A percentile compares a stretch with the other conserved stretches of the same genome.
phyloP scores from a whole-genome alignment of 2,113 vertebrate genomes.

The Tachysurus vachellii region DNA sequence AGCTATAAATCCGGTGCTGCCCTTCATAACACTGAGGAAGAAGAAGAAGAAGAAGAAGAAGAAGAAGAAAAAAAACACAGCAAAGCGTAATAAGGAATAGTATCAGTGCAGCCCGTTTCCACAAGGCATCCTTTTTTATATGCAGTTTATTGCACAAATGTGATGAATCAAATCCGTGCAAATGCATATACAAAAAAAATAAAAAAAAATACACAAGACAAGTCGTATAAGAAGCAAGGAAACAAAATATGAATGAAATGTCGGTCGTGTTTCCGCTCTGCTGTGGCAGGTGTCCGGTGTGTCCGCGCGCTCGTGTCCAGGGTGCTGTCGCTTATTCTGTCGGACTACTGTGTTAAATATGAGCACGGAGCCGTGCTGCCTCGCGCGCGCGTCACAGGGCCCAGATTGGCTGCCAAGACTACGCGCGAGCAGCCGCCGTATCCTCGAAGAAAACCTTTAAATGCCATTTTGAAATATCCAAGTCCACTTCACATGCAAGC shows the following conservation, averaged over 20 bases:
- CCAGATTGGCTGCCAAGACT: constrained; percentile 87
- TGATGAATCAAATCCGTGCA: constrained; percentile 10
- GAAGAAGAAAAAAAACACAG: background rate
- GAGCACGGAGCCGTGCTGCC: constrained; percentile 79
- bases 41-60: background rate
- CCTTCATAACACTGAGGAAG: background rate
- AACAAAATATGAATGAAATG: constrained; percentile 25
- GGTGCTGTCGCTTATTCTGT: constrained; percentile 64
- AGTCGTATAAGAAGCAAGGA: background rate
- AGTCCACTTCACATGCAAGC: constrained; percentile 65
- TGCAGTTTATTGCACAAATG: background rate
- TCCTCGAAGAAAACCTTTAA: constrained; percentile 69
- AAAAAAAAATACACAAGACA: background rate
- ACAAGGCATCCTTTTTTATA: background rate
- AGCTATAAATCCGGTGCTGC: constrained; percentile 12
- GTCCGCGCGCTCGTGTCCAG: constrained; percentile 62
- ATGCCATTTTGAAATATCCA: constrained; percentile 25
- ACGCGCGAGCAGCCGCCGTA: constrained; percentile 72
- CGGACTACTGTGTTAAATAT: constrained; percentile 86
- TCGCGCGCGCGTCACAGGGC: constrained; percentile 86
- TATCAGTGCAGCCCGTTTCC: constrained; percentile 15
- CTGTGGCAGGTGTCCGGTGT: constrained; percentile 53
- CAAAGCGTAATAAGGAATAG: background rate
- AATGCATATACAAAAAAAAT: background rate
- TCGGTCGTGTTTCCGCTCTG: constrained; percentile 56